Evolutionary conservation across 2,113 vertebrate genomes (phyloP), one percentile per base, ranked within the genome.

Genomic region (Pipa parva): DNA sequence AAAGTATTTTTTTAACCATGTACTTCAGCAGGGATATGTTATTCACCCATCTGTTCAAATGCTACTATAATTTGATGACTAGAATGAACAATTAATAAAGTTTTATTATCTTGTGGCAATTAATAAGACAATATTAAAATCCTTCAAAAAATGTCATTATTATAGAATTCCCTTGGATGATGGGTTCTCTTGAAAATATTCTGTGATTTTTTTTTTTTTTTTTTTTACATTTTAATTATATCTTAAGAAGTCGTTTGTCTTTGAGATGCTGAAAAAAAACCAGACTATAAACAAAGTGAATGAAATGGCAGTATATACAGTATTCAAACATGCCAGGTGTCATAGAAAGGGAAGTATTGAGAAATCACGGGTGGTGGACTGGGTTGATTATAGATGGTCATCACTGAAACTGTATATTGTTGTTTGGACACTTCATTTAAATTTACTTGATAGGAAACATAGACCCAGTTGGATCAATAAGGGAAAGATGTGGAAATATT

Each of bases 1-100:
- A 6, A 15, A 37, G 39, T 22, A 1, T 24, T 15, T 21, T 59
- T 55, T 39, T 12, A 21, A 31, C 29, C 25, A 25, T 18, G 18
- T 7, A 51, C 15, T 13, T 10, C 12, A n/a, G 11, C 26, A 21
- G 6, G 15, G 39, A 11, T 26, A 28, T 42, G 37, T 55, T 54
- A 36, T 63, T 63, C 37, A 63, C 48, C 46, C 61, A 52, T 63
- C 61, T 63, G 61, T 25, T 50, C 20, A 36, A 15, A 60, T 46
- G 4, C 39, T 21, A 5, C 22, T 42, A 2, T 54, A 42, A 59
- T 59, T 31, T 27, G 49, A 59, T 58, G n/a, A 36, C 24, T 26
- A 37, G 64, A 27, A 15, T 27, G 7, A 11, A 13, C 29, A 68
- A 59, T 68, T 68, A 51, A 59, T 50, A 51, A 7, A 26, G 27